These are phyloP conservation scores for Gavialis gangeticus DNA, from an alignment of 2,113 vertebrate genomes.

Conservation along the genomic window DNA sequence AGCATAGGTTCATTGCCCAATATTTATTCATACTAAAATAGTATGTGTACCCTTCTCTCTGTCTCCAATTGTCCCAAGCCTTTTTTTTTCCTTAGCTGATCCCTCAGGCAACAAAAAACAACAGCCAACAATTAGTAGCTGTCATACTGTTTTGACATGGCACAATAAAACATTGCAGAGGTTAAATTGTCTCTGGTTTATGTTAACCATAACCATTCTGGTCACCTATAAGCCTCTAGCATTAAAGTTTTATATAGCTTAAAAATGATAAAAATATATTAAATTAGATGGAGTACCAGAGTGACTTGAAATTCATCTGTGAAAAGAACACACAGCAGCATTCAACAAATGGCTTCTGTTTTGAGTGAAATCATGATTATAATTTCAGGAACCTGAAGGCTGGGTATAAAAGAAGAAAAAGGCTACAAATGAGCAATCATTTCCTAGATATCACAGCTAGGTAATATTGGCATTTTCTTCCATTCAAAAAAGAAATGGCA, in stretches of 20 bases:
- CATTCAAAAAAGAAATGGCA: background rate
- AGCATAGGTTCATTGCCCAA: slow-evolving; percentile 15
- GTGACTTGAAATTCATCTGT: background rate
- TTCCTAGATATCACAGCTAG: slow-evolving; percentile 1
- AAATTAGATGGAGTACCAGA: slow-evolving; percentile 16
- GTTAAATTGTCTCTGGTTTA: slow-evolving; percentile 19
- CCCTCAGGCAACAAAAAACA: slow-evolving; percentile 12
- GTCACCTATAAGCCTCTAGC: background rate
- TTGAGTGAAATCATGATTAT: background rate
- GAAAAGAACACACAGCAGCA: background rate
- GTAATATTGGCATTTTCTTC: background rate
- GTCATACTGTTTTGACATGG: background rate
- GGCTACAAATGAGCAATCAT: background rate
- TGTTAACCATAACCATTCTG: slow-evolving; percentile 1
- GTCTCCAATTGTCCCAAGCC: background rate
- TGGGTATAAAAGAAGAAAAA: slow-evolving; percentile 1
- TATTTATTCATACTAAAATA: slow-evolving; percentile 23
- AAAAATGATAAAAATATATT: background rate
- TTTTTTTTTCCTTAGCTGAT: background rate
- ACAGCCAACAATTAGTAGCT: slow-evolving; percentile 37
- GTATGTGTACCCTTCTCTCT: background rate
- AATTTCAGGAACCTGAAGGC: background rate
- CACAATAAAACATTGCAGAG: slow-evolving; percentile 7
- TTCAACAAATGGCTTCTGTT: background rate
- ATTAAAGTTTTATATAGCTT: slow-evolving; percentile 1